Evolutionary conservation across 37 sponge, comb jelly and placozoan species (phyloP), one percentile per base, ranked within the genome.

Genomic region (Tethya wilhelma): DNA sequence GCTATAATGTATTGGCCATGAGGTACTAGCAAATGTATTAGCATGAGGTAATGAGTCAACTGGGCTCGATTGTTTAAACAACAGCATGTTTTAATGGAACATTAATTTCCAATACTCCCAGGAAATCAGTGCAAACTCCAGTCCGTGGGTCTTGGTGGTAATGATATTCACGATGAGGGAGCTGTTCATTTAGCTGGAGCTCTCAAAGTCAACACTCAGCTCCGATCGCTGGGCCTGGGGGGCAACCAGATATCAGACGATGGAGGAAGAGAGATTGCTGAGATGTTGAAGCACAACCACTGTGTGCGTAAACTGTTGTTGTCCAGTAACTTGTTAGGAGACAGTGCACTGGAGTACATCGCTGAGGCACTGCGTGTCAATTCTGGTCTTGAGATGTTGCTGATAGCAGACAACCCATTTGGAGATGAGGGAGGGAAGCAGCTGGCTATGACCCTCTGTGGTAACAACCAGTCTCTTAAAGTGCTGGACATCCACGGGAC

Each of bases 121-220:
- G 93, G 77, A 8, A 71, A 84, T 32, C 39, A 43, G 37, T 80
- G 85, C 57, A 71, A 62, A 2, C 62, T 94, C 14, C 90, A 90
- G 88, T 87, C 88, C 22, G 58, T 94, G 57, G 94, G 94, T 28
- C 77, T 94, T 36, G 94, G 94, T 4, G 94, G 90, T 37, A 94
- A 94, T 79, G 90, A 90, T 37, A 94, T 94, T 33, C 87, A 86
- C 23, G 90, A 94, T 79, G 94, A 94, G 14, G 94, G 94, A 14
- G 90, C 85, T 2, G 40, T 57, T 0, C 64, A 84, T 36, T 67
- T 94, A 22, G 94, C 90, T 6, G 22, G 29, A 0, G 87, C 94
- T 6, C 84, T 94, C 22, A 90, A 83, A 64, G n/a, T 58, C 41
- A 94, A 94, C 79, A 86, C 79, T 11, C 58, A 66, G 34, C 71